Evolutionary conservation across 2,797 vertebrate genomes (phyloP).

Genomic region (Silurus lanzhouensis): DNA sequence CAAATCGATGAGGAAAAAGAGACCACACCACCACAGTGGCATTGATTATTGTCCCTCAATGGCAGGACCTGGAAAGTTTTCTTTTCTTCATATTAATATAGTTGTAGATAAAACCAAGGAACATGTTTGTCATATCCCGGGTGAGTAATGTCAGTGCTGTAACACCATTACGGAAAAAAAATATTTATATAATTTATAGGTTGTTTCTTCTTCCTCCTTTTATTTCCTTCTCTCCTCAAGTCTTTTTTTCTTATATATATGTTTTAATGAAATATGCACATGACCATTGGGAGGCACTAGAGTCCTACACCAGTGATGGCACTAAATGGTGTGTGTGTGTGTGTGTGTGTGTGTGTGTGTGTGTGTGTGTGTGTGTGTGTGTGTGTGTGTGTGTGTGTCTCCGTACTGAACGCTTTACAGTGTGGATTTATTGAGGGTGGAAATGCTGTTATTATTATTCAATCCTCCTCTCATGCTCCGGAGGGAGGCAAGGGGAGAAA

Average conservation of each 20-base stretch:
- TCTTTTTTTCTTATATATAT: neutral
- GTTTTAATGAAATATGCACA: conserved; percentile 52
- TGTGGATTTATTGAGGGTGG: conserved; percentile 50
- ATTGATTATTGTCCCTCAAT: neutral
- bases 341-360: conserved; percentile 21
- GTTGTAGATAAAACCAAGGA: neutral
- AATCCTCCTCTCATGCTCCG: conserved; percentile 51
- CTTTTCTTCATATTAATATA: neutral
- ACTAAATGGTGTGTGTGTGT: conserved; percentile 32
- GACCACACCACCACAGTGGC: neutral
- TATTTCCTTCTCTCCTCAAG: neutral
- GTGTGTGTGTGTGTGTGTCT: conserved; percentile 23
- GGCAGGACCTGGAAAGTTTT: neutral
- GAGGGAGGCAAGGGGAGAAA: conserved; percentile 32
- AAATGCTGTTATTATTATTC: conserved; percentile 56
- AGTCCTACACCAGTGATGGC: conserved; percentile 66
- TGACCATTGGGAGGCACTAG: conserved; percentile 90
- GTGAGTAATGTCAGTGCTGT: neutral
- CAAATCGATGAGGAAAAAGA: neutral
- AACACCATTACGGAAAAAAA: too few species aligned
- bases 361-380: conserved; percentile 28
- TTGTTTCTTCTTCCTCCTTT: conserved; percentile 15
- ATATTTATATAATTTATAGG: neutral
- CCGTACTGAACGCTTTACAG: conserved; percentile 40
- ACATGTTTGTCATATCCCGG: neutral